Percentiles rank a stretch among this genome's conserved stretches.
phyloP scores from a whole-genome alignment of 2,113 vertebrate species.

The Stegostoma tigrinum region DNA sequence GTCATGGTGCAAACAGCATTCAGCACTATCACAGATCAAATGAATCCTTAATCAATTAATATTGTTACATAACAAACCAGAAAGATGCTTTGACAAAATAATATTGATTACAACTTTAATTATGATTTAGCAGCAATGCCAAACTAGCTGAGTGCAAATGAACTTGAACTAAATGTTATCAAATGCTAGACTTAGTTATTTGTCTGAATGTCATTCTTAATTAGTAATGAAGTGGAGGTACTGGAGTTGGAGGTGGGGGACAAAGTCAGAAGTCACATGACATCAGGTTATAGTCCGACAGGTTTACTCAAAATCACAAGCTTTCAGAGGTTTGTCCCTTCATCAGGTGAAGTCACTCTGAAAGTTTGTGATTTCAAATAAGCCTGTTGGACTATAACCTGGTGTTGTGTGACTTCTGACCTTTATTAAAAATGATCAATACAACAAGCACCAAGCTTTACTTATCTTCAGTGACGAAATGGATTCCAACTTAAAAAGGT shows the following conservation, averaged over 20 bases:
- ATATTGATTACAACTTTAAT: constrained; percentile 13
- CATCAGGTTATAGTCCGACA: too few species aligned
- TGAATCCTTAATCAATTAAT: background rate
- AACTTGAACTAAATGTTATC: constrained; percentile 5
- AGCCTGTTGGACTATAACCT: too few species aligned
- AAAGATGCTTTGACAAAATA: background rate
- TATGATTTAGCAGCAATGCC: constrained; percentile 7
- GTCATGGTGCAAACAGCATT: background rate
- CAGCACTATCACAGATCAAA: background rate
- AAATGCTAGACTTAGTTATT: background rate
- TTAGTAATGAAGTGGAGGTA: background rate
- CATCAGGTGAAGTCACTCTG: too few species aligned
- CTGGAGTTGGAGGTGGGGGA: too few species aligned
- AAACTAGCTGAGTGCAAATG: background rate
- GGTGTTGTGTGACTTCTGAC: too few species aligned
- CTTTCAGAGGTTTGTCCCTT: too few species aligned
- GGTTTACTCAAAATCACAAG: too few species aligned
- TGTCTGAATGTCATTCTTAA: background rate
- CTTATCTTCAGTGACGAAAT: background rate
- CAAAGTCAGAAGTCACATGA: too few species aligned
- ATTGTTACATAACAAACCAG: background rate
- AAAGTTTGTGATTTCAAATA: too few species aligned
- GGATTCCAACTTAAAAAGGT: background rate
- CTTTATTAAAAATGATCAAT: background rate
- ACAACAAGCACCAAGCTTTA: background rate